Evolutionary conservation across 2,888 invertebrate genomes (phyloP), one percentile per base, ranked within the genome.

Genomic region (Polydesmus complanatus): DNA sequence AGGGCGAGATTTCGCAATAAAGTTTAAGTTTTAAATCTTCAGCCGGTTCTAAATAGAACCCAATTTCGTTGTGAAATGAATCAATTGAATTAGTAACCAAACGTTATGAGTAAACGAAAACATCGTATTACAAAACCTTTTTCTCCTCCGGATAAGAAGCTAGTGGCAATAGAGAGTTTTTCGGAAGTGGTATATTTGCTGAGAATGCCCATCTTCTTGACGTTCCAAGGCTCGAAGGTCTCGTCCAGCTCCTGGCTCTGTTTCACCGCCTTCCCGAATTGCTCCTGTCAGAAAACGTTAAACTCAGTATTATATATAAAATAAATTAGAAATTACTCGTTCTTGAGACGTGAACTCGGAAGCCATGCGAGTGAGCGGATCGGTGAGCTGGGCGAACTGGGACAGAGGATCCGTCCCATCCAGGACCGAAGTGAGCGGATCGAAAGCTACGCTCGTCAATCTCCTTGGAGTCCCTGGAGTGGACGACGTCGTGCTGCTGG

Each of bases 111-210:
- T n/a, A n/a, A n/a, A n/a, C n/a, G n/a, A n/a, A n/a, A n/a, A n/a
- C n/a, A n/a, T n/a, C n/a, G n/a, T n/a, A n/a, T 37, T 37, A 5
- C 21, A 3, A 66, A 77, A 86, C 86, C 83, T 79, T 86, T 86
- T 72, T 88, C 86, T 64, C 85, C 85, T 61, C 86, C 87, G 3
- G 85, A 81, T 54, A 92, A 75, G 71, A 88, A 92, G 72, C 91
- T 93, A 51, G 91, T 91, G 1, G 89, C 83, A 66, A 95, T 89
- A 1, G 90, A 88, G 27, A 97, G 75, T 72, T 91, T 93, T 74
- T 95, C 94, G 14, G 88, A 89, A 58, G 96, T 96, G 37, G 92
- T 95, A 70, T 87, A 96, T 73, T 88, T 88, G 67, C 82, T 85
- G 14, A 96, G 78, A 70, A 97, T 93, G n/a, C 79, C 78, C 54